phyloP scores from a whole-genome alignment of 2,797 vertebrate species.

The Hoplostethus atlanticus region DNA sequence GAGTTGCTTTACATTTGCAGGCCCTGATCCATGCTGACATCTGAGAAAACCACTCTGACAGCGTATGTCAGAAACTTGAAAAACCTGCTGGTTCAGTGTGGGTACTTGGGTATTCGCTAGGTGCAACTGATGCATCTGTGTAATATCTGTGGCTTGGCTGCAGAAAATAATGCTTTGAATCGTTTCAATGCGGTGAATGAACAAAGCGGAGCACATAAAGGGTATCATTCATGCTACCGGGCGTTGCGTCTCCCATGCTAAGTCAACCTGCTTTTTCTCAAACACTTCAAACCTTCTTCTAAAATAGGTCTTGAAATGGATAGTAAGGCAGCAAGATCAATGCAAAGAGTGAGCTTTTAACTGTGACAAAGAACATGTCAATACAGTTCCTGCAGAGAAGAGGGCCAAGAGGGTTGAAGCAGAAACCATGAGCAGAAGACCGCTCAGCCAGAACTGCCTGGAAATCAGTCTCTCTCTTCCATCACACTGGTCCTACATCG shows the following conservation, averaged over 20 bases:
- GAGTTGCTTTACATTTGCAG: neutral
- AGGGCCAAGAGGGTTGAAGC: neutral
- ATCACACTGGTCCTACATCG: neutral
- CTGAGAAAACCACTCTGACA: neutral
- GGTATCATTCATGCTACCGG: neutral
- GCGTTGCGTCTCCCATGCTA: neutral
- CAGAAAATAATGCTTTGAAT: slow-evolving; percentile 1
- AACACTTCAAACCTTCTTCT: neutral
- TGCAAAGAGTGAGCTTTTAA: neutral
- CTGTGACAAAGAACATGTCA: neutral
- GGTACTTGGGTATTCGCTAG: neutral
- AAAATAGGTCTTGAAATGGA: slow-evolving; percentile 8
- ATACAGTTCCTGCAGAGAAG: neutral
- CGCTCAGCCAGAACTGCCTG: neutral
- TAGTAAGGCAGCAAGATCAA: neutral
- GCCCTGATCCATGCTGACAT: too few species aligned
- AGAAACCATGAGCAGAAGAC: neutral
- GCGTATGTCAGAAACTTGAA: neutral
- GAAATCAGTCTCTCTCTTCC: neutral
- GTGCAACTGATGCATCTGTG: neutral
- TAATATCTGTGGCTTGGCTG: neutral
- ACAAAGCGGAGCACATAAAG: neutral
- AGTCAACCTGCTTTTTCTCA: slow-evolving; percentile 23
- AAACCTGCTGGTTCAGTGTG: neutral
- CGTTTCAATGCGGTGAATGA: slow-evolving; percentile 14